These are phyloP conservation scores for Dorcus parallelipipedus DNA, from an alignment of 2,888 invertebrate species.

Conservation along the genomic window DNA sequence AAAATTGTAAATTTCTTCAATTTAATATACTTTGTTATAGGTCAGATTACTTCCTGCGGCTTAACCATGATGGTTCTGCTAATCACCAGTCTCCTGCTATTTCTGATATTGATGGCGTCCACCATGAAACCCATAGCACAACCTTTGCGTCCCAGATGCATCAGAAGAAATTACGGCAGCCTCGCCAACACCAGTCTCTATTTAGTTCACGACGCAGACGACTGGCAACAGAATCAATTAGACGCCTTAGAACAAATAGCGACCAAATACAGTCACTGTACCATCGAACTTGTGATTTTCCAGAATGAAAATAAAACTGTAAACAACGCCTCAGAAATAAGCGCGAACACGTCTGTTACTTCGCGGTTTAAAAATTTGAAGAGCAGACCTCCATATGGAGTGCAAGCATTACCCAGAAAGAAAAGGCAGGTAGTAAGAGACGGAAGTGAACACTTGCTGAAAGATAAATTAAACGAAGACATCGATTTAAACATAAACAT, in stretches of 20 bases:
- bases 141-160: conserved; percentile 20
- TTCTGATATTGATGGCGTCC: conserved; percentile 21
- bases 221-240: conserved; percentile 36
- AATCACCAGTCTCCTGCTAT: conserved; percentile 21
- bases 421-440: conserved; percentile 15
- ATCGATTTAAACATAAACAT: conserved; percentile 21
- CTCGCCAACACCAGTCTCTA: conserved; percentile 36
- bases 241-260: conserved; percentile 38
- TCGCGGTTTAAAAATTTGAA: no score
- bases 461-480: conserved; percentile 4
- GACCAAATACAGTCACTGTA: conserved; percentile 37
- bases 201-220: conserved; percentile 37
- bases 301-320: conserved; percentile 19
- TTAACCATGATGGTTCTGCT: conserved; percentile 21
- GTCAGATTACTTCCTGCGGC: conserved; percentile 30
- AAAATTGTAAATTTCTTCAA: conserved; percentile 24
- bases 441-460: not conserved
- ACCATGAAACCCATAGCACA: conserved; percentile 19
- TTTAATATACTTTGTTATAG: conserved; percentile 48
- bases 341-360: not conserved
- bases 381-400: conserved; percentile 8
- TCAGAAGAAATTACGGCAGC: conserved; percentile 21
- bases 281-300: conserved; percentile 37
- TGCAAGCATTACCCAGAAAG: not conserved
- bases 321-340: not conserved